Evolutionary conservation across 1,140 invertebrate species (phyloP).

Genomic region (Aphaenogaster floridana): DNA sequence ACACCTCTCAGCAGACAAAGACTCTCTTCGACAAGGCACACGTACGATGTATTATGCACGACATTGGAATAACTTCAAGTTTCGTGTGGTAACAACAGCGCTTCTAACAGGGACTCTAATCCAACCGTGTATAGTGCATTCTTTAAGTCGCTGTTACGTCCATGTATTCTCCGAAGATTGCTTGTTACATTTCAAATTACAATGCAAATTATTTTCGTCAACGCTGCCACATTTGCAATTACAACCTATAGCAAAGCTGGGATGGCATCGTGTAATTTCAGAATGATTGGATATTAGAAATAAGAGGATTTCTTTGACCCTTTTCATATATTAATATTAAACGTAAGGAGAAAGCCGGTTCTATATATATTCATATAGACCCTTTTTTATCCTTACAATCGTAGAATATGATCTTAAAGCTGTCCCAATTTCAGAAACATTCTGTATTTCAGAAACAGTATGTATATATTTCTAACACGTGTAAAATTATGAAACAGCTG

Average conservation of each 20-base stretch:
- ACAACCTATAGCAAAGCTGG: background rate
- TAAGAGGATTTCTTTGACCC: background rate
- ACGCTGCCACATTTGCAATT: background rate
- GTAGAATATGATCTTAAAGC: background rate
- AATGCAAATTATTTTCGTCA: constrained; percentile 26
- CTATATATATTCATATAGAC: background rate
- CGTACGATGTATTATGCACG: constrained; percentile 55
- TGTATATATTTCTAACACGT: background rate
- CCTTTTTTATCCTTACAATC: background rate
- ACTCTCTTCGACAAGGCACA: constrained; percentile 15
- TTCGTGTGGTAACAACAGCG: constrained; percentile 27
- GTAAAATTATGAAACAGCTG: background rate
- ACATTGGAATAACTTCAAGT: constrained; percentile 45
- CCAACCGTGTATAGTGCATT: background rate
- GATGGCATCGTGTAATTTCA: background rate
- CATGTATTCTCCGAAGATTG: background rate
- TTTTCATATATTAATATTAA: background rate
- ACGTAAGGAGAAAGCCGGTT: background rate
- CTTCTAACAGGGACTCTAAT: background rate
- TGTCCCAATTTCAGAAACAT: background rate
- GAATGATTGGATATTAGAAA: background rate
- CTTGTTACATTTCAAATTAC: constrained; percentile 28
- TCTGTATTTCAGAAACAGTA: no score
- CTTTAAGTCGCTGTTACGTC: background rate
- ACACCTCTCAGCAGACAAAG: constrained; percentile 53